Conservation (phyloP, 2,113 vertebrate species). For the Megaptera novaeangliae region DNA sequence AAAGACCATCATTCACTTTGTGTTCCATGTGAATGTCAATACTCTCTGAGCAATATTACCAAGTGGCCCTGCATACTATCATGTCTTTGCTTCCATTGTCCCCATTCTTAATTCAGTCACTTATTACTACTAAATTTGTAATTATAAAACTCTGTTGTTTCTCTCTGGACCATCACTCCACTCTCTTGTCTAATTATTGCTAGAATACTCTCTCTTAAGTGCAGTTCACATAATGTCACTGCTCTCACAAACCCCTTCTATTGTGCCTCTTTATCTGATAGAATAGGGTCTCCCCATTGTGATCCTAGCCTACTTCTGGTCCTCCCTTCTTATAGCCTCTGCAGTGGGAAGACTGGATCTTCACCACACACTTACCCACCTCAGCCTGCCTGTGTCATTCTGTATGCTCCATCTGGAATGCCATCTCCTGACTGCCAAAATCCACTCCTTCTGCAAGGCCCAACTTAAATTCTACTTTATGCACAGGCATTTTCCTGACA, state of each 20-base stretch:
- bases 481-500: not conserved
- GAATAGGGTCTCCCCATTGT: fast-evolving
- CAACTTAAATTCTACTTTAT: not conserved
- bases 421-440: not conserved
- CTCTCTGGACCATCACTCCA: not conserved
- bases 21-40: not conserved
- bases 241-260: not conserved
- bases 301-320: too few species aligned
- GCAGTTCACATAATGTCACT: not conserved
- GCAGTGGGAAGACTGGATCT: not conserved
- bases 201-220: not conserved
- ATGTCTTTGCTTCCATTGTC: not conserved
- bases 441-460: not conserved
- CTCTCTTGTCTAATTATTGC: not conserved
- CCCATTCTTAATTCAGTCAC: not conserved
- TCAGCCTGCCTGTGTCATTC: not conserved
- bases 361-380: not conserved
- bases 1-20: not conserved
- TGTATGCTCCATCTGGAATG: not conserved
- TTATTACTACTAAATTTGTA: not conserved
- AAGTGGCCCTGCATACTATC: not conserved
- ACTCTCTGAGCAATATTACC: not conserved
- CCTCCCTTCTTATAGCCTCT: not conserved
- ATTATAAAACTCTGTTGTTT: not conserved
- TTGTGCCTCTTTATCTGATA: not conserved